A percentile compares a stretch with the other conserved stretches of the same genome.
Conservation (phyloP, 2,888 invertebrate genomes). For the Tortrix viridana region DNA sequence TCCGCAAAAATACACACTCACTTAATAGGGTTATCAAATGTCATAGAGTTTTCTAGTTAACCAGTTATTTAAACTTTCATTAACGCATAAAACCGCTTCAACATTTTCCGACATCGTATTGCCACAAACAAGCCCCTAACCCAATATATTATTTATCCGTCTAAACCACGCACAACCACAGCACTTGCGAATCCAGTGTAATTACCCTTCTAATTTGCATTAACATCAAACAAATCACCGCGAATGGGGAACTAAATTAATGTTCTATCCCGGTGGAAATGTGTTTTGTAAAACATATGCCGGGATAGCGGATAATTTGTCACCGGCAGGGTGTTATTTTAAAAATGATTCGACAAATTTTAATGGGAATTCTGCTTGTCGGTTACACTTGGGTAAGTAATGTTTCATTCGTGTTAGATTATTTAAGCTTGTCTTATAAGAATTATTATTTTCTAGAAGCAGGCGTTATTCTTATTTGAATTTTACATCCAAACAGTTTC, state of each 20-base stretch:
- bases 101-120: not conserved
- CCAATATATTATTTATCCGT: conserved; percentile 14
- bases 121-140: not conserved
- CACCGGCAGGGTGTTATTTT: conserved; percentile 4
- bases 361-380: conserved; percentile 3
- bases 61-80: too few relatives aligned
- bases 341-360: conserved; percentile 16
- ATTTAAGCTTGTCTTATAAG: not conserved
- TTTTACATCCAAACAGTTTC: too few relatives aligned
- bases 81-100: not conserved
- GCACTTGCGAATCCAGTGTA: conserved; percentile 12
- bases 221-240: conserved; percentile 19
- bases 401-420: not conserved
- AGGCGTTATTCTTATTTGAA: too few relatives aligned
- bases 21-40: too few relatives aligned
- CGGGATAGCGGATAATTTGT: conserved; percentile 11
- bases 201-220: conserved; percentile 23
- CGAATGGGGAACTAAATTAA: conserved; percentile 20
- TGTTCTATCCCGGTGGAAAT: conserved; percentile 6
- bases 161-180: conserved; percentile 9
- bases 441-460: not conserved
- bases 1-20: too few relatives aligned
- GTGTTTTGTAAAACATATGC: conserved; percentile 16
- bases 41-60: too few relatives aligned
- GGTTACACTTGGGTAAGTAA: not conserved